These are phyloP conservation scores for Trypoxylus dichotomus DNA, from an alignment of 1,140 invertebrate species.

Conservation along the genomic window DNA sequence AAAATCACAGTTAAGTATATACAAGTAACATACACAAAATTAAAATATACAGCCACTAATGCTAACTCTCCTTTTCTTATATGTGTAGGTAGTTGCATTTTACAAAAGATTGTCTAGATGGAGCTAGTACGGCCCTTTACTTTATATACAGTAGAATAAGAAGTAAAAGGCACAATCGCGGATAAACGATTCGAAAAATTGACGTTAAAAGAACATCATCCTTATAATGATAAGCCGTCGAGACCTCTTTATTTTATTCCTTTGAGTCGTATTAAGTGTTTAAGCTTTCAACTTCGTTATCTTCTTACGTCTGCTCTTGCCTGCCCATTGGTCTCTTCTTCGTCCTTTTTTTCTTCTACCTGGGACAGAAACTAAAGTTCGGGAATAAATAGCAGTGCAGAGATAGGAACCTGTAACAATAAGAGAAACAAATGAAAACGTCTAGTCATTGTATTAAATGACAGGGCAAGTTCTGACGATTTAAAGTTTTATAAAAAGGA, in stretches of 20 bases:
- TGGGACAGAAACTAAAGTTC: slow-evolving; percentile 18
- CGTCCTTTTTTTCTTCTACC: not conserved
- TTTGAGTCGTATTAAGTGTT: not conserved
- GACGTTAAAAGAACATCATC: not conserved
- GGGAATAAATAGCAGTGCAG: slow-evolving; percentile 16
- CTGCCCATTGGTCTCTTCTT: not conserved
- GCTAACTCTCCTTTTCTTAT: not conserved
- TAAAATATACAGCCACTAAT: not conserved
- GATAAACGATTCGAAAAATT: not conserved
- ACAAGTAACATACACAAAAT: not conserved
- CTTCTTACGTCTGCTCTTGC: not conserved
- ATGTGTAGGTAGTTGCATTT: not conserved
- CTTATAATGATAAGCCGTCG: not conserved
- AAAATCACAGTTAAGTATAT: not conserved
- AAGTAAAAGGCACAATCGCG: not conserved
- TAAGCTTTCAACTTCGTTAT: slow-evolving; percentile 3
- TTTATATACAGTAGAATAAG: not conserved
- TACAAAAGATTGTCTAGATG: not conserved
- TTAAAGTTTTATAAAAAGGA: slow-evolving; percentile 5
- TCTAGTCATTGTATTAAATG: slow-evolving; percentile 8
- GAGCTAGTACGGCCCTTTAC: not conserved
- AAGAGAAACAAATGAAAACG: slow-evolving; percentile 7
- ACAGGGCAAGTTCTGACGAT: not conserved
- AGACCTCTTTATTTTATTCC: not conserved
- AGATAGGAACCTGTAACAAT: slow-evolving; percentile 16